A percentile compares a stretch with the other conserved stretches of the same genome.
Evolutionary conservation across 2,797 vertebrate species (phyloP).

Genomic region (Phataginus tetradactyla): DNA sequence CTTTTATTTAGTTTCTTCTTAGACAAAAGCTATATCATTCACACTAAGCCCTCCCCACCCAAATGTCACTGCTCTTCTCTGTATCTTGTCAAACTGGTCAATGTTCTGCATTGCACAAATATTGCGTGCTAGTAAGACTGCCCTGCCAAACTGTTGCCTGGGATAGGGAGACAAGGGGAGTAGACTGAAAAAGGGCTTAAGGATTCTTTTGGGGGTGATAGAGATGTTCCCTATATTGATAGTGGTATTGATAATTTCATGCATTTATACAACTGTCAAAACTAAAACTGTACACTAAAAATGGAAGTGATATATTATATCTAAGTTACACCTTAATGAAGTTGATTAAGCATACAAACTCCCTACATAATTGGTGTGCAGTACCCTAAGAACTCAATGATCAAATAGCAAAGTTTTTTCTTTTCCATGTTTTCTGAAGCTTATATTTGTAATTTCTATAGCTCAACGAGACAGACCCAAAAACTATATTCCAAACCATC

Average conservation of each 20-base stretch:
- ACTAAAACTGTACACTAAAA: background rate
- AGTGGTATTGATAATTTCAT: background rate
- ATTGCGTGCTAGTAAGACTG: background rate
- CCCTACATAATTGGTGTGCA: background rate
- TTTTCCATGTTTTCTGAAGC: background rate
- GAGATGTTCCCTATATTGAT: background rate
- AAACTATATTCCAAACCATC: background rate
- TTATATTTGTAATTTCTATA: background rate
- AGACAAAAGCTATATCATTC: background rate
- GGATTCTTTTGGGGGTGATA: background rate
- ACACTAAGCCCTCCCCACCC: background rate
- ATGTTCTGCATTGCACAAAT: background rate
- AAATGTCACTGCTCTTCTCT: background rate
- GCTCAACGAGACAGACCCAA: background rate
- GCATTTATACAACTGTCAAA: background rate
- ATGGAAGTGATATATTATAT: background rate
- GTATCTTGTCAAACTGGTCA: background rate
- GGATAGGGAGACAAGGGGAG: fast-evolving
- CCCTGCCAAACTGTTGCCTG: background rate
- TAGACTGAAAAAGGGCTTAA: background rate
- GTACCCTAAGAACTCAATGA: background rate
- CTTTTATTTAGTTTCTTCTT: background rate
- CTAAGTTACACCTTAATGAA: background rate
- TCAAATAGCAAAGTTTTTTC: background rate
- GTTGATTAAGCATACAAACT: background rate